phyloP scores from a whole-genome alignment of 1,140 invertebrate species.

The Aphis craccivora region DNA sequence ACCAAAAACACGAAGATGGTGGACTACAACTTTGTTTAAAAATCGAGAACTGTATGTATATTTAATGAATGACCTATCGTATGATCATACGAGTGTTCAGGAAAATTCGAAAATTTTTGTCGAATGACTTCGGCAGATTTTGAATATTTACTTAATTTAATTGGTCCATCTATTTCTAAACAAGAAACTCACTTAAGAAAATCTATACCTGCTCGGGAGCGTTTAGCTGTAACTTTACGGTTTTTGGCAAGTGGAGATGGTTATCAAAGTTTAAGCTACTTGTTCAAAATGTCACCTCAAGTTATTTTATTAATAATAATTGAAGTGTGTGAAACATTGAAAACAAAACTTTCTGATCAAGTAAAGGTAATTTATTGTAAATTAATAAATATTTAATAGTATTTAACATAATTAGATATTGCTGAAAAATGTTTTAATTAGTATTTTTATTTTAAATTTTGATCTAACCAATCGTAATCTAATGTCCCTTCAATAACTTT shows the following conservation, averaged over 20 bases:
- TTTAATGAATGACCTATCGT: background rate
- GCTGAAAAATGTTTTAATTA: too few species aligned
- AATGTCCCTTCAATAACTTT: too few species aligned
- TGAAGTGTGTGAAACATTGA: background rate
- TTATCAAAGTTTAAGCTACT: conserved; percentile 61
- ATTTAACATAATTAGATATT: too few species aligned
- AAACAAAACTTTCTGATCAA: background rate
- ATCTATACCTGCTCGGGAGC: background rate
- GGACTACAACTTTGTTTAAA: background rate
- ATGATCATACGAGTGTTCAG: background rate
- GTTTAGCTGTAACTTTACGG: conserved; percentile 61
- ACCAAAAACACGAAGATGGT: background rate
- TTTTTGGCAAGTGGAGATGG: conserved; percentile 62
- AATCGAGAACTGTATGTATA: background rate
- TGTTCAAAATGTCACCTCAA: conserved; percentile 61
- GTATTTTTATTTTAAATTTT: too few species aligned
- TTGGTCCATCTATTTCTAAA: conserved; percentile 25
- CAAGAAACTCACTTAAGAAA: background rate
- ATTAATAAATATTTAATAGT: too few species aligned
- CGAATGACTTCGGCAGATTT: conserved; percentile 32
- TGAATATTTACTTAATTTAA: conserved; percentile 15
- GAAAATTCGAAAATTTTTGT: conserved; percentile 59
- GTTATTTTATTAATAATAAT: background rate
- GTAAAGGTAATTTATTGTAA: background rate
- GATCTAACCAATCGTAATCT: too few species aligned